Base-by-base conservation (phyloP, 2,113 vertebrate species). In the Clarias batrachus region DNA sequence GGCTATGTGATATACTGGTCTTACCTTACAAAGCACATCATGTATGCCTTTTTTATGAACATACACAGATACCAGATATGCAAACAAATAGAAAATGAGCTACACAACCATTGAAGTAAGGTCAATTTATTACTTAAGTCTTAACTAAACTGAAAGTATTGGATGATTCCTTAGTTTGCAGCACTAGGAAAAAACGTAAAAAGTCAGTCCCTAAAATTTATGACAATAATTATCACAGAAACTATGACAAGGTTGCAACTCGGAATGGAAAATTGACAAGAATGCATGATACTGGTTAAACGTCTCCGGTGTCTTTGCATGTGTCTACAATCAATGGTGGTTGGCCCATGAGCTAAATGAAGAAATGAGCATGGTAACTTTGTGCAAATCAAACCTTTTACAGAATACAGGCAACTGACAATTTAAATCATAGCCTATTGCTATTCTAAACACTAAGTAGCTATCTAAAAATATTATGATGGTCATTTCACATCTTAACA, bases 1-100 rank as follows among this genome's bases (percentile, higher is more conserved):
- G 88, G 84, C 82, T 87, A 85, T 73, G 86, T 87, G 87, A 91
- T 80, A 83, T 83, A 63, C 80, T 33, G 86, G 73, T 82, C 82
- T 87, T 66, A 16, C 27, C 54, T 89, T 85, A 77, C 86, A 86
- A 48, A 37, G 82, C 87, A 59, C 14, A 68, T 37, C 21, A 10
- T 10, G 21, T n/a, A 25, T 68, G 78, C 83, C 68, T 82, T 56
- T 48, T 57, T 13, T 56, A 83, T 71, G 9, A 71, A 33, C 23
- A 82, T 84, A 83, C 62, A 76, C 77, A 23, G 73, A 33, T 56
- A 27, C 37, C 21, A 82, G 27, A 86, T 14, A 83, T 57, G 5
- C 56, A 71, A 25, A 83, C 17, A 54, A 52, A 81, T 17, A 80
- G 9, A 17, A 85, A 10, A 14, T 3, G 4, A 56, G 37, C 33